Evolutionary conservation across 2,888 invertebrate species (phyloP).

Genomic region (Rotaria sp.): DNA sequence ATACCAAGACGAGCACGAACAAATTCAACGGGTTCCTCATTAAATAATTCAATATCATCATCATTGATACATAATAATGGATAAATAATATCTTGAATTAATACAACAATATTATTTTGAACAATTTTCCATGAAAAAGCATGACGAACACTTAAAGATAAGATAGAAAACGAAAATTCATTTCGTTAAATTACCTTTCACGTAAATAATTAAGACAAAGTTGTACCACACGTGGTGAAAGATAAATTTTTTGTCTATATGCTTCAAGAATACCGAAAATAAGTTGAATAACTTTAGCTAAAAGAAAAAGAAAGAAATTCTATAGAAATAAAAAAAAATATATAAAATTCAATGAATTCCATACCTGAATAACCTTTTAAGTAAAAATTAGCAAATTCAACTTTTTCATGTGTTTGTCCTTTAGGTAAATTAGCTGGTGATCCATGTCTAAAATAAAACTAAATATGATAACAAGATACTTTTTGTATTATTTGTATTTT

Average conservation of each 20-base stretch:
- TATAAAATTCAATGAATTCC: neutral
- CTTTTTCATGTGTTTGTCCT: slow-evolving; percentile 64
- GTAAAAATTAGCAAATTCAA: slow-evolving; percentile 88
- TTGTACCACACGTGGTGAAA: slow-evolving; percentile 83
- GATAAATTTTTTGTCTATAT: slow-evolving; percentile 72
- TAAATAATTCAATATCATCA: slow-evolving; percentile 88
- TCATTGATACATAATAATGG: slow-evolving; percentile 90
- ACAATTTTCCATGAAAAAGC: slow-evolving; percentile 72
- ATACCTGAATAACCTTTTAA: slow-evolving; percentile 75
- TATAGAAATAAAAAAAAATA: slow-evolving; percentile 40
- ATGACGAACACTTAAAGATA: slow-evolving; percentile 33
- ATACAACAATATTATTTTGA: slow-evolving; percentile 81
- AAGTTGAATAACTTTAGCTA: slow-evolving; percentile 67
- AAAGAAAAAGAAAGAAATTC: neutral
- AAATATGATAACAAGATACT: neutral
- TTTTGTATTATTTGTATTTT: neutral
- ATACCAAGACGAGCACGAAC: slow-evolving; percentile 13
- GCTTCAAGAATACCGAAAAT: slow-evolving; percentile 73
- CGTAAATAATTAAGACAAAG: slow-evolving; percentile 74
- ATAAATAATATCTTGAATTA: slow-evolving; percentile 87
- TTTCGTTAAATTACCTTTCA: neutral
- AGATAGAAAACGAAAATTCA: neutral
- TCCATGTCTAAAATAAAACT: slow-evolving; percentile 67
- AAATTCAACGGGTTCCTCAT: slow-evolving; percentile 85
- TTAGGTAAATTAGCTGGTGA: slow-evolving; percentile 84